A percentile compares a stretch with the other conserved stretches of the same genome.
Evolutionary conservation across 2,888 invertebrate genomes (phyloP).

Genomic region (Philhelius pedissequus): DNA sequence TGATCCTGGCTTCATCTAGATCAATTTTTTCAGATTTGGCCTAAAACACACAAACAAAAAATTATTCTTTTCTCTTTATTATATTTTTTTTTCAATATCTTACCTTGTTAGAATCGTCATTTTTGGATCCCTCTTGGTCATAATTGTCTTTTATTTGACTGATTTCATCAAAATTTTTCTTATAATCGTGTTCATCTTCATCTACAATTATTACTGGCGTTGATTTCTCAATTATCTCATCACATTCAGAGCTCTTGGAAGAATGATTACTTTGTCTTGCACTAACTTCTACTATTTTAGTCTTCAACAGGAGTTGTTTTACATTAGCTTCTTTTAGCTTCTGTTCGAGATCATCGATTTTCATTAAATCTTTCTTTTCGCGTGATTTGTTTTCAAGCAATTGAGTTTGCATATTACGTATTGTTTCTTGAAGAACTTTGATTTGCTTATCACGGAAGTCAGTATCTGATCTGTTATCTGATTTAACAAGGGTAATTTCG

Average conservation of each 20-base stretch:
- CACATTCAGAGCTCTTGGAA: conserved; percentile 72
- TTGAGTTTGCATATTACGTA: conserved; percentile 78
- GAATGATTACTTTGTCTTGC: conserved; percentile 73
- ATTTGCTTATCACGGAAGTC: conserved; percentile 93
- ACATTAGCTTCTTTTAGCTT: conserved; percentile 78
- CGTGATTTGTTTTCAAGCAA: conserved; percentile 77
- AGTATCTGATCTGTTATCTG: conserved; percentile 87
- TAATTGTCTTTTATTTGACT: not conserved
- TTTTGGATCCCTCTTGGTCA: conserved; percentile 27
- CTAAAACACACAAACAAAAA: conserved; percentile 24
- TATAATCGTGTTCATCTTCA: conserved; percentile 50
- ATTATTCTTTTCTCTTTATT: not conserved
- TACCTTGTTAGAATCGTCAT: conserved; percentile 12
- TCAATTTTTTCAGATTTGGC: conserved; percentile 62
- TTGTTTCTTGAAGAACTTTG: conserved; percentile 80
- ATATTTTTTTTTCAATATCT: not conserved
- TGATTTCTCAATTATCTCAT: conserved; percentile 67
- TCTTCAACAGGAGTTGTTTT: conserved; percentile 78
- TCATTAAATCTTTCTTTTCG: conserved; percentile 76
- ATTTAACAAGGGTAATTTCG: conserved; percentile 92
- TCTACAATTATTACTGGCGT: conserved; percentile 38
- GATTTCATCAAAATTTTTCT: conserved; percentile 1
- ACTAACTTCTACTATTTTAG: conserved; percentile 76
- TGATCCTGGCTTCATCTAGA: conserved; percentile 84
- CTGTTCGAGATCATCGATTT: conserved; percentile 76